Base-by-base conservation (phyloP, 2,113 vertebrate genomes). In the Podocnemis expansa region DNA sequence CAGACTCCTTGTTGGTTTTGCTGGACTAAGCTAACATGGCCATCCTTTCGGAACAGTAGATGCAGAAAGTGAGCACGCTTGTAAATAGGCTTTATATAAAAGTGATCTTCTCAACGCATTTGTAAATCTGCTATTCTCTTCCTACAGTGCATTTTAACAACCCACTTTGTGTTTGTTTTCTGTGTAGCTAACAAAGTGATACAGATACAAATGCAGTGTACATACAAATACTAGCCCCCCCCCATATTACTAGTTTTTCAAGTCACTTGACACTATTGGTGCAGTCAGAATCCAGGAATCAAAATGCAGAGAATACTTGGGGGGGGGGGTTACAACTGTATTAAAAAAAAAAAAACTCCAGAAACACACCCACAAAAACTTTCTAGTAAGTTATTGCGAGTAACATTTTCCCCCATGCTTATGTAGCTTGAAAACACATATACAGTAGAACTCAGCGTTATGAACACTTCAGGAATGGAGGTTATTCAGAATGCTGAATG, bases 121-220 rank as follows among this genome's bases (percentile, higher is more conserved):
- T n/a, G 21, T 63, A 79, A 84, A 38, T 78, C 3, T 85, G 80
- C 87, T 51, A 41, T 83, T 82, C 52, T 80, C 17, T n/a, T 10
- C 34, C 51, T n/a, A 86, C 3, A 56, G 78, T 85, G 54, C 49
- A 86, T 0, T 10, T 27, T 29, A 86, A 7, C 70, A 27, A 51
- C 21, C 10, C 10, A 17, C 17, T 58, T 43, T 94, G 91, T 85
- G 81, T 34, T 89, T 82, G 14, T 92, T 94, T 94, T 95, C 73
- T 76, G 31, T 91, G 93, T 27, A 95, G 21, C 22, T 79, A 75
- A 29, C 21, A 56, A 52, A 93, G 27, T n/a, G 24, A 27, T 60
- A 31, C 10, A 93, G 80, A 70, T 84, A 19, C 75, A 87, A 75
- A 45, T 84, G 89, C 31, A 93, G 34, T 52, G 96, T 90, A 89